Evolutionary conservation across 2,888 invertebrate genomes (phyloP), one percentile per base, ranked within the genome.

Genomic region (Folsomia candida): DNA sequence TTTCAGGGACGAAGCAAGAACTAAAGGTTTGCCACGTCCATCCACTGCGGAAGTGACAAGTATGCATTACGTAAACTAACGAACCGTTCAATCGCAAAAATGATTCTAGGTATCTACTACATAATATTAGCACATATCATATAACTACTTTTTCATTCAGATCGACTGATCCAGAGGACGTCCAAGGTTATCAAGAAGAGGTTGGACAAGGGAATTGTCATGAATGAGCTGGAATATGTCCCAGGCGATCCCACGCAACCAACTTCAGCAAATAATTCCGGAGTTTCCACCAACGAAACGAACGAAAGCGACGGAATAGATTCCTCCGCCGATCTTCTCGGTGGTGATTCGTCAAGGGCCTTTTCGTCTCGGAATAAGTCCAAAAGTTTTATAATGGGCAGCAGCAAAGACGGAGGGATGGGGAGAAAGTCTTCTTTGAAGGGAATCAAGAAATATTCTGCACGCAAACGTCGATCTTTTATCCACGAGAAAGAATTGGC

Each of bases 1-100:
- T 27, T 61, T 61, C 28, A 11, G 61, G 29, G 61, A 61, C n/a
- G 61, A 61, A 29, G 61, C 61, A 14, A 61, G 61, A 61, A 28
- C 61, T 27, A 2, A n/a, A n/a, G 61, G 61, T 18, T 18, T 28
- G 14, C 61, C 61, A 2, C 27, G 61, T 26, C 61, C 61, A 2
- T 28, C 26, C 18, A 61, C 61, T 18, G 61, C 61, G 2, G 61
- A 61, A 28, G 28, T 61, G 14, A 29, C 27, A 28, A 61, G 61
- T 61, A 61, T 3, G 14, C 6, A 4, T 27, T 60, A 57, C 11
- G 14, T 14, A 47, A 47, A 47, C 11, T 47, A 47, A 47, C 14
- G 47, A n/a, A n/a, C n/a, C n/a, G n/a, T n/a, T n/a, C n/a, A n/a
- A n/a, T n/a, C n/a, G n/a, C n/a, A n/a, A n/a, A n/a, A n/a, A n/a